Base-by-base conservation (phyloP, 2,113 vertebrate genomes). In the Marmota flaviventris region DNA sequence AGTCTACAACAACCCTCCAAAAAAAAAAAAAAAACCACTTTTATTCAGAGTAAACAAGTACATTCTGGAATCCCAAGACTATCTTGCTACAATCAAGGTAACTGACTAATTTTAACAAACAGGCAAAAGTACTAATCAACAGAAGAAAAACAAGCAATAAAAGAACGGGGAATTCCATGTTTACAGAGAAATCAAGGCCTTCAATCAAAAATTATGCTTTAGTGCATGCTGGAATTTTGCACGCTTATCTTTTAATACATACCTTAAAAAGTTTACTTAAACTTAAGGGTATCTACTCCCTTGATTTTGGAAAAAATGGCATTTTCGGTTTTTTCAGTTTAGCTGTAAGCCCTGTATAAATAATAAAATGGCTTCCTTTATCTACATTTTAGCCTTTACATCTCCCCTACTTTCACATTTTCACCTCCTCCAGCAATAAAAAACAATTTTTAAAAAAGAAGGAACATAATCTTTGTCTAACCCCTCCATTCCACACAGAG, bases 341-440 rank as follows among this genome's bases (percentile, higher is more conserved):
- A 67, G 6, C 58, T 76, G 73, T 85, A 79, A 42, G 29, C 17
- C 29, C 29, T 89, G 8, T 37, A 85, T 69, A 93, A 88, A 92
- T 87, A 87, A 91, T 48, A 27, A 18, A 48, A 45, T 61, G 29
- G 18, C 20, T 79, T 63, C 25, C 69, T 76, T 93, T 84, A 83
- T 37, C 77, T 51, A 45, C 63, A 24, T 67, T 78, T 79, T 29
- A 93, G 22, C 5, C 77, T 34, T 90, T 53, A 84, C 0, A 92
- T 79, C 78, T 93, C 25, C 53, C 7, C 11, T 88, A 61, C 27
- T 95, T 95, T 51, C 34, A 90, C 69, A 89, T 88, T 89, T 94
- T 94, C 82, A 88, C 8, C 5, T 93, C 37, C 58, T 69, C 42
- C 81, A 90, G 86, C 24, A 90, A 34, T 53, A 42, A 94, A 79